Percentiles rank a stretch among this genome's conserved stretches.
phyloP scores from a whole-genome alignment of 2,888 invertebrate genomes.

The Pseudococcus jackbeardsleyi region DNA sequence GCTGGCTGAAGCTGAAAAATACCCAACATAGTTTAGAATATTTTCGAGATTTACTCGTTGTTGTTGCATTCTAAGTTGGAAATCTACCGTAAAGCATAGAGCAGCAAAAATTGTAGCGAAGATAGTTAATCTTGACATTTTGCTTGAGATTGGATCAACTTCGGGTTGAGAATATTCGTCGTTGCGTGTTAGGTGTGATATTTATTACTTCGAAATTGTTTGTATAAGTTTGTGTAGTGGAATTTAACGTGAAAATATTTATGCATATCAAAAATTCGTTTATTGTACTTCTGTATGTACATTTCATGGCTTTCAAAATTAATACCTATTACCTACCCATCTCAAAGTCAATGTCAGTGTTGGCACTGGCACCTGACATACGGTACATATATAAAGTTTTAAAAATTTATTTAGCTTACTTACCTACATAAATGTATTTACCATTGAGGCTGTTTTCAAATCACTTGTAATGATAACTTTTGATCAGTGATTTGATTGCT shows the following conservation, averaged over 20 bases:
- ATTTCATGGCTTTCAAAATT: slow-evolving; percentile 1
- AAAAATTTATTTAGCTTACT: neutral
- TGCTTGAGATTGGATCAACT: neutral
- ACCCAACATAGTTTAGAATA: neutral
- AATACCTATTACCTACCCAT: too few species aligned
- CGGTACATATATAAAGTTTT: neutral
- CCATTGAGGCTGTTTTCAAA: neutral
- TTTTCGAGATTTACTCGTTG: neutral
- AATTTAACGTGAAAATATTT: neutral
- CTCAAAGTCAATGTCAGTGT: too few species aligned
- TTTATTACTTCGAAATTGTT: neutral
- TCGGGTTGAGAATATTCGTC: neutral
- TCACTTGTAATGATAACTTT: too few species aligned
- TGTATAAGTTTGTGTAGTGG: neutral
- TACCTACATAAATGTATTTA: too few species aligned
- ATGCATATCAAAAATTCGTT: neutral
- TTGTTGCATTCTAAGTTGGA: neutral
- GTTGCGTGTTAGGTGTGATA: neutral
- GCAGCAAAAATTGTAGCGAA: neutral
- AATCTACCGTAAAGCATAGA: slow-evolving; percentile 20
- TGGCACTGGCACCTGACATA: neutral
- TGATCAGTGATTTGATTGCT: too few species aligned
- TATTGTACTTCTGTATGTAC: neutral
- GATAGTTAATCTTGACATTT: slow-evolving; percentile 15
- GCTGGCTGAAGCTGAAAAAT: neutral